These are phyloP conservation scores for Autographa pulchrina DNA, from an alignment of 2,888 invertebrate genomes.

Conservation along the genomic window DNA sequence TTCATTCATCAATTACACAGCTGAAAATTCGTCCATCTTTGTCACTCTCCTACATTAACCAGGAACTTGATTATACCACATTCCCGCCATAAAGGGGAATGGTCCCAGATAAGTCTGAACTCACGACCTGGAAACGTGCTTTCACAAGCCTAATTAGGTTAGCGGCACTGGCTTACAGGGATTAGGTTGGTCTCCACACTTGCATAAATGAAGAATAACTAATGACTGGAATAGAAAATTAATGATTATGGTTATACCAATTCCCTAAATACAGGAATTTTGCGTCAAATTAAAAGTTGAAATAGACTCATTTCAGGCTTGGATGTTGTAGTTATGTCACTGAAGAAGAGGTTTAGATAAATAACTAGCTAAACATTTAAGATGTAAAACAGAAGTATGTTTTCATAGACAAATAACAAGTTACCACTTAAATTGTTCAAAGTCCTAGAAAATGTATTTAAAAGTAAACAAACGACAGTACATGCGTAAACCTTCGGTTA, in stretches of 20 bases:
- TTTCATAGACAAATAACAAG: no score
- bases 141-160: conserved; percentile 48
- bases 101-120: conserved; percentile 45
- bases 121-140: conserved; percentile 42
- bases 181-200: conserved; percentile 18
- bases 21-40: background rate
- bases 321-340: background rate
- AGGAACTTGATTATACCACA: conserved; percentile 12
- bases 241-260: background rate
- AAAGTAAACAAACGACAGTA: no score
- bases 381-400: no score
- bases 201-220: background rate
- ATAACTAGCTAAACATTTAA: no score
- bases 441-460: no score
- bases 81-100: conserved; percentile 33
- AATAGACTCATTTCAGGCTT: background rate
- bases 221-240: background rate
- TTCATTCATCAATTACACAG: background rate
- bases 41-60: background rate
- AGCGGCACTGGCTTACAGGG: conserved; percentile 31
- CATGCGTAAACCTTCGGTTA: background rate
- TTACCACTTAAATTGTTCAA: no score
- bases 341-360: no score
- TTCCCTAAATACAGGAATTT: background rate
- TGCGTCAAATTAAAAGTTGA: background rate